Base-by-base conservation (phyloP, 1,140 invertebrate species). In the Hermetia illucens region DNA sequence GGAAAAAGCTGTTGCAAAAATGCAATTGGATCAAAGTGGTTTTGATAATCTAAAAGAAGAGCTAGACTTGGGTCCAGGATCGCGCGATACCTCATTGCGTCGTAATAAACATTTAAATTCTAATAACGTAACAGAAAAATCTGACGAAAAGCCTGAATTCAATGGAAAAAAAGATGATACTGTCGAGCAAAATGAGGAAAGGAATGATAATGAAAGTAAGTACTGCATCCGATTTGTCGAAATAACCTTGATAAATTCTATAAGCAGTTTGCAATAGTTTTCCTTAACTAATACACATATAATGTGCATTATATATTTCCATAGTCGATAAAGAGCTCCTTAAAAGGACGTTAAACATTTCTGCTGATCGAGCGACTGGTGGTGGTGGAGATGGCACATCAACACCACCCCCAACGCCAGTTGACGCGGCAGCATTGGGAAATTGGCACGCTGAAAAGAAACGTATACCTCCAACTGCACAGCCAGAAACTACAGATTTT, bases 11-110 rank as follows among this genome's bases (percentile, higher is more conserved):
- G 70, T 83, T 15, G 82, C 82, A 4, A 79, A 79, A 58, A 72
- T 76, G 24, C 71, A 77, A 47, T 65, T 84, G 35, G 79, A 82
- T 61, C 78, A 82, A 49, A 77, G 78, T 51, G 79, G 77, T 43
- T 83, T 82, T 61, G 79, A 83, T 53, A 71, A 70, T 34, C 62
- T 85, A 22, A 78, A 75, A 50, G 77, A 82, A 46, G 81, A 84
- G 63, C 63, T 81, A 36, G 71, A 70, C 37, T n/a, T n/a, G n/a
- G 75, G 75, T 48, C 71, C 75, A 41, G 6, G n/a, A 5, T 77
- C 76, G 3, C 63, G 73, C 42, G 69, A 75, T 45, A 64, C 68
- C 5, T 73, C 72, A 36, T 52, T 75, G 33, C 61, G 62, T 36
- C 61, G 70, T 40, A 74, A 78, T 50, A 66, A 67, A 30, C 75